These are phyloP conservation scores for Microctenopoma stevenorrisi DNA, from an alignment of 2,797 vertebrate genomes.

Conservation along the genomic window DNA sequence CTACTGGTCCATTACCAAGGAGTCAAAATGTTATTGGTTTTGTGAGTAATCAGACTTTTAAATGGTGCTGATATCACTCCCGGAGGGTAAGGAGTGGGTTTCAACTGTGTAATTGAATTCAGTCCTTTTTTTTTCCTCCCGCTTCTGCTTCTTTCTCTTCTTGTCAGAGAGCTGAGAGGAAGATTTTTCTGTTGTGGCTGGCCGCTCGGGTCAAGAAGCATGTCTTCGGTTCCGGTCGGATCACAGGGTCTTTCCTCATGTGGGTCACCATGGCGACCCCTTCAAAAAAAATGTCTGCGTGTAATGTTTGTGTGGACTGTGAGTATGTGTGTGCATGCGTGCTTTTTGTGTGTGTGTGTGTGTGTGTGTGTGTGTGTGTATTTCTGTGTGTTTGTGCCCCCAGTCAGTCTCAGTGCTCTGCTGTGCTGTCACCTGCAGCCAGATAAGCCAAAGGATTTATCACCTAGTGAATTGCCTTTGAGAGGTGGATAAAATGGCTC, in stretches of 20 bases:
- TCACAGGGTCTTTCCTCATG: conserved; percentile 70
- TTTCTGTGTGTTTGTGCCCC: conserved; percentile 64
- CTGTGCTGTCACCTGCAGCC: conserved; percentile 83
- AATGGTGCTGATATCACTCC: conserved; percentile 85
- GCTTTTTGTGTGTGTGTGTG: conserved; percentile 5
- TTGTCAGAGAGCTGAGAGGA: conserved; percentile 63
- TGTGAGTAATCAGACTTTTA: conserved; percentile 90
- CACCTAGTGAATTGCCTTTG: conserved; percentile 84
- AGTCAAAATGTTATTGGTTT: conserved; percentile 89
- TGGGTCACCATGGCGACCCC: conserved; percentile 79
- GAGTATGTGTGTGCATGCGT: conserved; percentile 20
- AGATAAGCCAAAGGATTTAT: conserved; percentile 86
- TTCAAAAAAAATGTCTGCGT: conserved; percentile 41
- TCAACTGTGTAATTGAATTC: conserved; percentile 86
- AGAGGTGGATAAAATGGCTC: conserved; percentile 84
- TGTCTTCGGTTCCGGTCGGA: conserved; percentile 74
- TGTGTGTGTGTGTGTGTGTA: conserved; percentile 21
- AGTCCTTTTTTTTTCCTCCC: conserved; percentile 52
- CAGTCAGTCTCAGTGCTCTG: conserved; percentile 65
- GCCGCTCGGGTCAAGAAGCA: conserved; percentile 70
- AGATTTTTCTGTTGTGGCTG: conserved; percentile 72
- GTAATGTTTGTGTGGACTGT: conserved; percentile 24
- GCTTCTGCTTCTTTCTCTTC: conserved; percentile 49
- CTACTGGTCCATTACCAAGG: conserved; percentile 87
- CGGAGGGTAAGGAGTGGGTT: conserved; percentile 79